Evolutionary conservation across 2,888 invertebrate genomes (phyloP).

Genomic region (Auanema sp.): DNA sequence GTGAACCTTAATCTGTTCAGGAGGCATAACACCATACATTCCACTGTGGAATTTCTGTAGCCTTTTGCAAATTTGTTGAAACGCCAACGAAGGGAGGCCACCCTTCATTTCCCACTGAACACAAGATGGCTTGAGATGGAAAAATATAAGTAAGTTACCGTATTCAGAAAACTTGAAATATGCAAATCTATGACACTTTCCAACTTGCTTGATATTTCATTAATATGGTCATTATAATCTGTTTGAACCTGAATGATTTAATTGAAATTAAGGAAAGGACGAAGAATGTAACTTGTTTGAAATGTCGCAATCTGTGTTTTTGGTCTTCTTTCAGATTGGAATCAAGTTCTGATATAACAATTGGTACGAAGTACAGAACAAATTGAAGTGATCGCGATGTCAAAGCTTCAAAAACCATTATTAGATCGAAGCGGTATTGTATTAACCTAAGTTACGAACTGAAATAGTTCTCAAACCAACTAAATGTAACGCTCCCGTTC

Average conservation of each 20-base stretch:
- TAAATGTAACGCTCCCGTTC: slow-evolving; percentile 91
- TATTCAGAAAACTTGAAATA: slow-evolving; percentile 77
- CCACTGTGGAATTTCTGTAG: slow-evolving; percentile 67
- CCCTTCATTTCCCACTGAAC: slow-evolving; percentile 88
- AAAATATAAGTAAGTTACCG: slow-evolving; percentile 60
- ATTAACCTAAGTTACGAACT: slow-evolving; percentile 80
- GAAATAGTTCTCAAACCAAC: slow-evolving; percentile 86
- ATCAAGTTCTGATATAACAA: slow-evolving; percentile 44
- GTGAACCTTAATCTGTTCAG: slow-evolving; percentile 35
- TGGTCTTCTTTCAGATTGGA: slow-evolving; percentile 37
- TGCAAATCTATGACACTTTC: slow-evolving; percentile 85
- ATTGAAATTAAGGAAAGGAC: neutral
- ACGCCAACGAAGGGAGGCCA: slow-evolving; percentile 79
- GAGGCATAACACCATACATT: slow-evolving; percentile 56
- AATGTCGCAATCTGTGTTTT: slow-evolving; percentile 52
- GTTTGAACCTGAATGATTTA: slow-evolving; percentile 32
- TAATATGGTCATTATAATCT: slow-evolving; percentile 78
- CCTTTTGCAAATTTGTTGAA: slow-evolving; percentile 72
- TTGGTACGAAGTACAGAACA: slow-evolving; percentile 70
- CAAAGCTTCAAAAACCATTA: slow-evolving; percentile 62
- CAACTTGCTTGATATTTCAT: slow-evolving; percentile 88
- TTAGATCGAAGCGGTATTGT: neutral
- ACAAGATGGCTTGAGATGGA: neutral
- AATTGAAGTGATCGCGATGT: slow-evolving; percentile 69
- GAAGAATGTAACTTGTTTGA: slow-evolving; percentile 35